Conservation (phyloP, 2,113 vertebrate genomes). For the Xyliphius kryptos region DNA sequence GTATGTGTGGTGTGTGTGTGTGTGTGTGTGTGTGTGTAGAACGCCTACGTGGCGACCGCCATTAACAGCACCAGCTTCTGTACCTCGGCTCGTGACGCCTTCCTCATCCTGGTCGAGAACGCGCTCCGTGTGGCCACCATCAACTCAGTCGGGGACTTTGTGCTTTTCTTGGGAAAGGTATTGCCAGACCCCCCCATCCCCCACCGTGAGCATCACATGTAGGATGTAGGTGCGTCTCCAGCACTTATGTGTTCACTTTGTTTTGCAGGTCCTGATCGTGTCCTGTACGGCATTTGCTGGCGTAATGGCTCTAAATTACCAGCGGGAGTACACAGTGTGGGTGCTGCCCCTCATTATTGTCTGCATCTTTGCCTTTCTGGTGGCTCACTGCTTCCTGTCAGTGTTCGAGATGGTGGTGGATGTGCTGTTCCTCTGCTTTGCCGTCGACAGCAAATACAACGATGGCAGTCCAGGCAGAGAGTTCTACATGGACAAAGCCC, state of each 20-base stretch:
- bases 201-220: neutral
- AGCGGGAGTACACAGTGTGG: constrained; percentile 93
- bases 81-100: constrained; percentile 91
- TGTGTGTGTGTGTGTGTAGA: constrained; percentile 58
- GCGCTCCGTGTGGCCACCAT: constrained; percentile 88
- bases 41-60: constrained; percentile 92
- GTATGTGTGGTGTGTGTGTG: neutral
- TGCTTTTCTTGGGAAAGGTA: constrained; percentile 97
- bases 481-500: constrained; percentile 96
- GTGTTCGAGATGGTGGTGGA: constrained; percentile 97
- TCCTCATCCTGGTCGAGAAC: constrained; percentile 91
- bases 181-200: no score
- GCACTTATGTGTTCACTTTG: neutral
- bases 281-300: constrained; percentile 85
- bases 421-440: constrained; percentile 97
- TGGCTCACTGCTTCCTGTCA: constrained; percentile 97
- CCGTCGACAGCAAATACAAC: constrained; percentile 91
- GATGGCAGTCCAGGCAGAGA: constrained; percentile 88
- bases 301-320: constrained; percentile 90
- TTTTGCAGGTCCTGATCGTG: constrained; percentile 83
- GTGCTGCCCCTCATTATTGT: constrained; percentile 92
- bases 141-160: constrained; percentile 95
- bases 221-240: no score
- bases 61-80: constrained; percentile 98
- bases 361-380: constrained; percentile 92